A percentile compares a stretch with the other conserved stretches of the same genome.
These are phyloP conservation scores for Nerophis ophidion DNA, from an alignment of 2,113 vertebrate genomes.

Conservation along the genomic window DNA sequence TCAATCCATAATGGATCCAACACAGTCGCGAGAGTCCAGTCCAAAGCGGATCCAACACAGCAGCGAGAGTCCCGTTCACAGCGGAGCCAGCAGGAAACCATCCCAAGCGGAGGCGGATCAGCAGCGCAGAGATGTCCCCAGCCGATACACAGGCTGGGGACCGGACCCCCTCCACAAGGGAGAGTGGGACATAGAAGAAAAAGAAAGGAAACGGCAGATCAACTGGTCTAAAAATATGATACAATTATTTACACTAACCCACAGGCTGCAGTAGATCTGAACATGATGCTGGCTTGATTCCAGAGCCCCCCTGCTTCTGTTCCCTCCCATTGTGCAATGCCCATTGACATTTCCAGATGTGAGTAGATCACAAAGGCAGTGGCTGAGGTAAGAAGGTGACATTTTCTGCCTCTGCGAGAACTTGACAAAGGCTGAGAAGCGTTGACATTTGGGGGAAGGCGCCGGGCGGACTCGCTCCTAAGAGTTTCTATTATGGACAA, in stretches of 20 bases:
- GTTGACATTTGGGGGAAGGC: constrained; percentile 64
- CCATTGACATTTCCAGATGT: constrained; percentile 67
- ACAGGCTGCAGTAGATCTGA: constrained; percentile 16
- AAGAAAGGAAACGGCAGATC: too few relatives aligned
- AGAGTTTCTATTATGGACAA: constrained; percentile 37
- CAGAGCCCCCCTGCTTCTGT: constrained; percentile 26
- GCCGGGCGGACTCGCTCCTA: constrained; percentile 29
- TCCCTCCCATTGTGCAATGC: constrained; percentile 35
- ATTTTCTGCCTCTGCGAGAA: constrained; percentile 53
- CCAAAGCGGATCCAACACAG: too few relatives aligned
- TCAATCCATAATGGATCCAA: too few relatives aligned
- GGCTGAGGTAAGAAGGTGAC: constrained; percentile 59
- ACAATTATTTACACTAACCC: constrained; percentile 8
- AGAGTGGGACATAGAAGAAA: too few relatives aligned
- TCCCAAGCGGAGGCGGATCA: too few relatives aligned
- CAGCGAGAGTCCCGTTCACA: too few relatives aligned
- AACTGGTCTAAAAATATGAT: too few relatives aligned
- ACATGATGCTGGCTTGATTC: constrained; percentile 7
- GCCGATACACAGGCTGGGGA: too few relatives aligned
- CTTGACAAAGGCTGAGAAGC: constrained; percentile 50
- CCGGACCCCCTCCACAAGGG: too few relatives aligned
- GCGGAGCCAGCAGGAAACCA: too few relatives aligned
- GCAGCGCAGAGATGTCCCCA: too few relatives aligned
- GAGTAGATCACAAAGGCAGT: constrained; percentile 49
- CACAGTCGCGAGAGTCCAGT: too few relatives aligned